phyloP scores from a whole-genome alignment of 2,113 vertebrate species.

The Istiophorus platypterus region DNA sequence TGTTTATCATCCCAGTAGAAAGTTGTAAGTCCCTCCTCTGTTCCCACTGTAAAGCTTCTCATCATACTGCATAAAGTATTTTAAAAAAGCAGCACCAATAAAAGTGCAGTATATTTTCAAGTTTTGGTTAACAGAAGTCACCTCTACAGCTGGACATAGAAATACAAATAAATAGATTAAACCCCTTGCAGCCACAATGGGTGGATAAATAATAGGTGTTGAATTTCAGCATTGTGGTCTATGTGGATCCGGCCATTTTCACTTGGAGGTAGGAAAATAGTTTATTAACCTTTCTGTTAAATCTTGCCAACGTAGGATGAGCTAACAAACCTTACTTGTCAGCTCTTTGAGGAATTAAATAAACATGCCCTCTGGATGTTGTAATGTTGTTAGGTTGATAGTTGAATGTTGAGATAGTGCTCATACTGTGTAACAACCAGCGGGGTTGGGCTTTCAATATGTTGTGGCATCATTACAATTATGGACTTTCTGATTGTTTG shows the following conservation, averaged over 20 bases:
- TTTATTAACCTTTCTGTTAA: conserved; percentile 34
- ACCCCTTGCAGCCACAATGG: conserved; percentile 2
- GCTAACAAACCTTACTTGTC: not conserved
- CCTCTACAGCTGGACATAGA: conserved; percentile 9
- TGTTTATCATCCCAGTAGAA: conserved; percentile 14
- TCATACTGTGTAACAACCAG: not conserved
- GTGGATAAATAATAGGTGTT: conserved; percentile 41
- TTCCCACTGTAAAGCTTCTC: conserved; percentile 27
- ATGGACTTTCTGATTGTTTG: conserved; percentile 22
- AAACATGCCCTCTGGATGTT: not conserved
- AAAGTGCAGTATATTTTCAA: conserved; percentile 3
- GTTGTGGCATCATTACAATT: conserved; percentile 22
- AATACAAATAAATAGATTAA: conserved; percentile 32
- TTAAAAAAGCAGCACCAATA: not conserved
- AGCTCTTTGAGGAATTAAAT: conserved; percentile 10
- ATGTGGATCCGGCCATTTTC: conserved; percentile 11
- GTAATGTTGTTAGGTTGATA: not conserved
- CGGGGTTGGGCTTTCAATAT: conserved; percentile 8
- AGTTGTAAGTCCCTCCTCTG: not conserved
- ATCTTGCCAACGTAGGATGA: conserved; percentile 13
- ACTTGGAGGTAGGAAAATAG: not conserved
- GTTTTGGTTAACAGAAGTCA: conserved; percentile 28
- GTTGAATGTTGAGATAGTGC: conserved; percentile 1
- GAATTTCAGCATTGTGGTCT: conserved; percentile 8
- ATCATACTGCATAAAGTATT: conserved; percentile 30